Evolutionary conservation across 2,797 vertebrate species (phyloP), one percentile per base, ranked within the genome.

Genomic region (Coregonus suidteri): DNA sequence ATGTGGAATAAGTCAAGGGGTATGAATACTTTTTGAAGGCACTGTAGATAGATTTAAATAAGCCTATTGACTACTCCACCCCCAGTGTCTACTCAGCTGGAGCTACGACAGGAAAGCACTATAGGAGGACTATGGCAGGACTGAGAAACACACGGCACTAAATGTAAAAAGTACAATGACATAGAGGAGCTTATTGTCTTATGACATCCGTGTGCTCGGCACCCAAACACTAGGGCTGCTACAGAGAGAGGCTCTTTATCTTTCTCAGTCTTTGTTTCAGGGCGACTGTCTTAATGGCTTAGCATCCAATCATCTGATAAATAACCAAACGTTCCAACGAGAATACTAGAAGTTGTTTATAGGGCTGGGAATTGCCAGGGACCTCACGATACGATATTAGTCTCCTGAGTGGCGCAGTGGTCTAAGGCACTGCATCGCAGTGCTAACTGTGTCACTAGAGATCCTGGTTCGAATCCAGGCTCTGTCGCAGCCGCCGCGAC

Each of bases 241-340:
- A 66, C 30, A 31, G 65, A 66, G 25, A 2, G 65, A 67, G 14
- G 13, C 9, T 41, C 37, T 37, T 72, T 34, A 13, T 66, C 14
- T 66, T 72, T 72, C 51, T 72, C 71, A 4, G 51, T 71, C 9
- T 73, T 65, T 67, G 51, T 72, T 53, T 77, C 20, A 31, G 34
- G 54, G 54, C 14, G 6, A 31, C 37, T 41, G 1, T 41, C 30
- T 13, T 51, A 70, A 47, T 1, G 7, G 37, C 11, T 15, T 20
- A 41, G 51, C 37, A 73, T 30, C 37, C 37, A 41, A 41, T 41
- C 37, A 41, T n/a, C 37, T 30, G 62, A 37, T 74, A 68, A 51
- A 31, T 14, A 15, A 73, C 4, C 30, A 66, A 47, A 69, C 14
- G 14, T 15, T 56, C n/a, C 56, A 59, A 37, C 35, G 35, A n/a